Evolutionary conservation across 2,888 invertebrate genomes (phyloP).

Genomic region (Hanleya hanleyi): DNA sequence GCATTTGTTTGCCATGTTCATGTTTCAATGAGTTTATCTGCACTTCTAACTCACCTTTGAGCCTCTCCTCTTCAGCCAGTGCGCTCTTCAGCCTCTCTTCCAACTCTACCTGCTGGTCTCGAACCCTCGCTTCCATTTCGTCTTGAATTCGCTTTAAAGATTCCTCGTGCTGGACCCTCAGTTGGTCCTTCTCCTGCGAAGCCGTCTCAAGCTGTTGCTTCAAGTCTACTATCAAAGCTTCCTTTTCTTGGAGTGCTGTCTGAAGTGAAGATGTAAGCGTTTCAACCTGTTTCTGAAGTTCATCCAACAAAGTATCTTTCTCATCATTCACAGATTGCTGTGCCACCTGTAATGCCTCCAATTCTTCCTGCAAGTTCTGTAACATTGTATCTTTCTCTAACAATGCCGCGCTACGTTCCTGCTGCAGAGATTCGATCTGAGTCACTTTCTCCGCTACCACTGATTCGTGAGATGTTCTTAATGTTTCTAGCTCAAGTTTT

Average conservation of each 20-base stretch:
- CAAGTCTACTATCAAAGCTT: conserved; percentile 6
- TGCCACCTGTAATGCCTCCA: too few relatives aligned
- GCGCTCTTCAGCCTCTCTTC: conserved; percentile 31
- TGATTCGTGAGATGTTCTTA: neutral
- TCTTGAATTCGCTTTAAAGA: neutral
- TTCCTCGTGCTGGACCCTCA: conserved; percentile 2
- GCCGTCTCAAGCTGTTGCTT: conserved; percentile 7
- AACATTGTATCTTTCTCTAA: too few relatives aligned
- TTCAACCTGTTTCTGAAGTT: conserved; percentile 24
- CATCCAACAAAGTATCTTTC: conserved; percentile 35
- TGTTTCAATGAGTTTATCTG: neutral
- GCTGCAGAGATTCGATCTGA: neutral
- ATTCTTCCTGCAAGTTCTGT: too few relatives aligned
- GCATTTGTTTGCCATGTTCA: neutral
- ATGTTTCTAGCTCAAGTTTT: neutral
- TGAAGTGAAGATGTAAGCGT: conserved; percentile 20
- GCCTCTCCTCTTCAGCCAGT: conserved; percentile 8
- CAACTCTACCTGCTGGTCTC: conserved; percentile 43
- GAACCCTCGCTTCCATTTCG: conserved; percentile 33
- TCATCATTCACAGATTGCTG: conserved; percentile 26
- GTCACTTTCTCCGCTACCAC: neutral
- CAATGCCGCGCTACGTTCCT: neutral
- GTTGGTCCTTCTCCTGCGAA: conserved; percentile 1
- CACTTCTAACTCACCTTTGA: conserved; percentile 4
- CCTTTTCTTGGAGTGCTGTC: conserved; percentile 17